Evolutionary conservation across 2,113 vertebrate genomes (phyloP).

Genomic region (Seriola quinqueradiata): DNA sequence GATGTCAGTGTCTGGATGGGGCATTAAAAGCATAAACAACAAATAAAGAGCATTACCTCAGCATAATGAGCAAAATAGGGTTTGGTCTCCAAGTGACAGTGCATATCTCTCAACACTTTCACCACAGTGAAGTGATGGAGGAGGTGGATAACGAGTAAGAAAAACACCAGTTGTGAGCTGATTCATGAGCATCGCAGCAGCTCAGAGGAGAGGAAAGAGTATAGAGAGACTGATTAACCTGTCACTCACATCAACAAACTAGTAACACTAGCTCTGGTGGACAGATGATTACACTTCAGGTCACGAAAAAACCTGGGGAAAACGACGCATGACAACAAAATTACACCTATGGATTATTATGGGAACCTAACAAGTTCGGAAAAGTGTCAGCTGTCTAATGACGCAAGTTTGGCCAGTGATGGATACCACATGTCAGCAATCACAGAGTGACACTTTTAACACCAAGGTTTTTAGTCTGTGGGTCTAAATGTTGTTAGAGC

Average conservation of each 20-base stretch:
- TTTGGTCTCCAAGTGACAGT: slow-evolving; percentile 63
- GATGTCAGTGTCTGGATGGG: slow-evolving; percentile 75
- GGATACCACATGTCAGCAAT: slow-evolving; percentile 78
- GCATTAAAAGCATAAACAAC: slow-evolving; percentile 69
- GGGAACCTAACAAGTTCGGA: slow-evolving; percentile 66
- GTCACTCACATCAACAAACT: slow-evolving; percentile 44
- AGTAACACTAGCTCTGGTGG: slow-evolving; percentile 32
- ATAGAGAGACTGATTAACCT: slow-evolving; percentile 48
- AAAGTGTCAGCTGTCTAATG: slow-evolving; percentile 74
- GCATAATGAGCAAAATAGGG: slow-evolving; percentile 64
- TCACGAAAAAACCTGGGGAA: slow-evolving; percentile 66
- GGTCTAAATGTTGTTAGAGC: slow-evolving; percentile 14
- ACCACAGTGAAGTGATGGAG: slow-evolving; percentile 50
- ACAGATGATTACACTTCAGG: slow-evolving; percentile 69
- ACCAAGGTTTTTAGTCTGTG: slow-evolving; percentile 19
- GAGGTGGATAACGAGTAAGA: slow-evolving; percentile 39
- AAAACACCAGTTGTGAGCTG: slow-evolving; percentile 38
- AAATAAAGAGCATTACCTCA: slow-evolving; percentile 76
- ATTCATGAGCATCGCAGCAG: slow-evolving; percentile 43
- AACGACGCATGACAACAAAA: slow-evolving; percentile 74
- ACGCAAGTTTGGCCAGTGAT: slow-evolving; percentile 71
- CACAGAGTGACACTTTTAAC: slow-evolving; percentile 52
- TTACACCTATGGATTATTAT: slow-evolving; percentile 72
- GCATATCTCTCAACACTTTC: slow-evolving; percentile 62
- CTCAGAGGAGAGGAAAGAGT: slow-evolving; percentile 23